These are phyloP conservation scores for Metellina segmentata DNA, from an alignment of 2,888 invertebrate species.

Conservation along the genomic window DNA sequence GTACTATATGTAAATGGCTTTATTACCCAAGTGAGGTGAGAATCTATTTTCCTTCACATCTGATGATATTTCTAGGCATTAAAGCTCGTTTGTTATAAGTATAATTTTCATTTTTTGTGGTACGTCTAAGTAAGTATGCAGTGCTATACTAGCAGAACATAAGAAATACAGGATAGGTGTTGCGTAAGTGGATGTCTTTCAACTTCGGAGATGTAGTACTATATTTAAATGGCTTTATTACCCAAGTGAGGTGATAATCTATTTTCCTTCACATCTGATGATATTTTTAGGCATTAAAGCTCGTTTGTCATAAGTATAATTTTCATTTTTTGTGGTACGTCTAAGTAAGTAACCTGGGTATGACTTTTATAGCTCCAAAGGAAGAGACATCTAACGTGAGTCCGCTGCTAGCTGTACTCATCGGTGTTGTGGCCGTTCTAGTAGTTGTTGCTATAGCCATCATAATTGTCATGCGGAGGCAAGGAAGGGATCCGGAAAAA, in stretches of 20 bases:
- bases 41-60: background rate
- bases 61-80: background rate
- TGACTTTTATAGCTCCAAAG: slow-evolving; percentile 26
- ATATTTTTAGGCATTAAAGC: background rate
- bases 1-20: background rate
- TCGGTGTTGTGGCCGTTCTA: slow-evolving; percentile 75
- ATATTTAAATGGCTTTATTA: background rate
- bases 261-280: background rate
- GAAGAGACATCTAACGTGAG: slow-evolving; percentile 70
- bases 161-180: no score
- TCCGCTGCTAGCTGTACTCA: slow-evolving; percentile 77
- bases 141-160: no score
- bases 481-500: slow-evolving; percentile 74
- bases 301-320: background rate
- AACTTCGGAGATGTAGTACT: background rate
- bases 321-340: background rate
- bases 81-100: background rate
- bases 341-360: no score
- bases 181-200: no score
- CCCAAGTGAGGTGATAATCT: background rate
- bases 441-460: slow-evolving; percentile 77
- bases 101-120: background rate
- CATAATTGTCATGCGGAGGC: slow-evolving; percentile 76
- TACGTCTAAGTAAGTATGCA: no score
- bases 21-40: background rate